Evolutionary conservation across 1,140 invertebrate genomes (phyloP).

Genomic region (Nebria ingens): DNA sequence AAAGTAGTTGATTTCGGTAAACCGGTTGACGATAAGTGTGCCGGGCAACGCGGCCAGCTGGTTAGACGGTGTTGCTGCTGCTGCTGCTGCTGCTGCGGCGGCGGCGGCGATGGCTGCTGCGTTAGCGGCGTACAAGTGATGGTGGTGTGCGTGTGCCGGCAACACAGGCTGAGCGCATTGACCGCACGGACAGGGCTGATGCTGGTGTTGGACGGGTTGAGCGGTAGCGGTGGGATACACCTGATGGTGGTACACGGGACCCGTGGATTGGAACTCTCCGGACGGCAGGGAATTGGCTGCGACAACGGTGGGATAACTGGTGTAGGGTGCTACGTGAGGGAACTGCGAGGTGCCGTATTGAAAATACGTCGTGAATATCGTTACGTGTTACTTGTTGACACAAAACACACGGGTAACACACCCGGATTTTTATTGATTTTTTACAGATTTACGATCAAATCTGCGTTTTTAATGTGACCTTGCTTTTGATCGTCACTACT

Average conservation of each 20-base stretch:
- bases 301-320: slow-evolving; percentile 16
- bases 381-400: not conserved
- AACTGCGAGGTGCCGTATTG: slow-evolving; percentile 11
- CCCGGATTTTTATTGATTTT: not conserved
- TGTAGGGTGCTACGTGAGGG: slow-evolving; percentile 2
- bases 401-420: too few relatives aligned
- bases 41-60: slow-evolving; percentile 25
- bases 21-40: slow-evolving; percentile 33
- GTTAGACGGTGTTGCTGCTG: slow-evolving; percentile 22
- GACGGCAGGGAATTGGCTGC: slow-evolving; percentile 31
- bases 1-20: slow-evolving; percentile 36
- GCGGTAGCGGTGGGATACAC: slow-evolving; percentile 7
- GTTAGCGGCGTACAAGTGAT: not conserved
- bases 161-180: slow-evolving; percentile 27
- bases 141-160: not conserved
- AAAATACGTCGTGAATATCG: slow-evolving; percentile 12
- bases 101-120: not conserved
- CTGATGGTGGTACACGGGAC: slow-evolving; percentile 16
- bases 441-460: too few relatives aligned
- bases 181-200: slow-evolving; percentile 28
- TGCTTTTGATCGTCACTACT: too few relatives aligned
- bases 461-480: too few relatives aligned
- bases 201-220: not conserved
- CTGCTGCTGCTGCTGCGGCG: not conserved
- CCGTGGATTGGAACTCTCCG: slow-evolving; percentile 22